Evolutionary conservation across 2,113 vertebrate genomes (phyloP).

Genomic region (Apistogramma diplotaenia): DNA sequence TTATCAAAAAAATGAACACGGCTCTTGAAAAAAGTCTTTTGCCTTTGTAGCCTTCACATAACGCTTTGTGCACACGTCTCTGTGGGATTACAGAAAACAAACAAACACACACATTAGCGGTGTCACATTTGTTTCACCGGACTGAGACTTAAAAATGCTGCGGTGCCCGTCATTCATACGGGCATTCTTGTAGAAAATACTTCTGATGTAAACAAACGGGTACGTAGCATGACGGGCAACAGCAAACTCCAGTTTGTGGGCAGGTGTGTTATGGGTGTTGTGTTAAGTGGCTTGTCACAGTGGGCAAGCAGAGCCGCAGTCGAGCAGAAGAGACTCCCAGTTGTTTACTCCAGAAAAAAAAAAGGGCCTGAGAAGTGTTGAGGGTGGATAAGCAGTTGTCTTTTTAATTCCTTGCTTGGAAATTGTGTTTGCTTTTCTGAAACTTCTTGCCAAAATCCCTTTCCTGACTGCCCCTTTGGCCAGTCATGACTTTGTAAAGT

Average conservation of each 20-base stretch:
- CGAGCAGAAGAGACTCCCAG: conserved; percentile 23
- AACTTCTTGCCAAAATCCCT: conserved; percentile 39
- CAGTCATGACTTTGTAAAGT: conserved; percentile 45
- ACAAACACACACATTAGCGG: background rate
- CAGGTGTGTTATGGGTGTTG: conserved; percentile 7
- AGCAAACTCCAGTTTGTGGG: background rate
- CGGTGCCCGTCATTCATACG: background rate
- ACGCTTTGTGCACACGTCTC: background rate
- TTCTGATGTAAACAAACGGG: background rate
- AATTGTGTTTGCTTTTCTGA: conserved; percentile 35
- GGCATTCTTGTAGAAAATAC: background rate
- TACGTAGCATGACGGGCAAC: background rate
- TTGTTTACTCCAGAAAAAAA: conserved; percentile 56
- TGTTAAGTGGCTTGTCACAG: conserved; percentile 11
- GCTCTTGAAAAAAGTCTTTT: background rate
- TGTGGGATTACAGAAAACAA: background rate
- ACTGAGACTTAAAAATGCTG: background rate
- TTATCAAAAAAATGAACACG: background rate
- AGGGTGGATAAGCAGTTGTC: conserved; percentile 52
- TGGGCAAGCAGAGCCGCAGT: conserved; percentile 29
- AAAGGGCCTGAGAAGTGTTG: conserved; percentile 40
- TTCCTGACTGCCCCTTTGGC: conserved; percentile 27
- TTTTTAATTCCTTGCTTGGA: conserved; percentile 50
- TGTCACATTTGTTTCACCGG: background rate
- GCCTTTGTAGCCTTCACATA: background rate